Evolutionary conservation across 2,888 invertebrate species (phyloP).

Genomic region (Alloscopus bannaensis): DNA sequence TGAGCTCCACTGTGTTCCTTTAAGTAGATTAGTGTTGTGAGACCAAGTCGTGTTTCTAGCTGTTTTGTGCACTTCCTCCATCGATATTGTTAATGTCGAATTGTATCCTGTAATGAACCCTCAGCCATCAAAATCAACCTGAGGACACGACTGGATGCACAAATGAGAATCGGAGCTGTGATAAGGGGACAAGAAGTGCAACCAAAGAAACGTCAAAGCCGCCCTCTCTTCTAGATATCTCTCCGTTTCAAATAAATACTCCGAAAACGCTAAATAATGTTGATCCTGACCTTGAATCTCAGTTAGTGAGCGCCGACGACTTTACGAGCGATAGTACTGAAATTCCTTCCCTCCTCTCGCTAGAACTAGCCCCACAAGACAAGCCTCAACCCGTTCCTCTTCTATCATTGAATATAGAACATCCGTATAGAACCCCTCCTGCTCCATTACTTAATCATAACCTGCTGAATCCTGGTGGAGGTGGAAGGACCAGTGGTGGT

Average conservation of each 20-base stretch:
- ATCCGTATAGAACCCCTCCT: conserved; percentile 32
- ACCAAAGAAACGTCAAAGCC: conserved; percentile 44
- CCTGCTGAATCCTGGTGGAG: background rate
- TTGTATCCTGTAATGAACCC: conserved; percentile 65
- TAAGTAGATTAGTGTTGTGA: conserved; percentile 23
- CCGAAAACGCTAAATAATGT: conserved; percentile 15
- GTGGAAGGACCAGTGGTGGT: conserved; percentile 15
- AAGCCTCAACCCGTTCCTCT: conserved; percentile 46
- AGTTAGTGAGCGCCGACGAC: conserved; percentile 29
- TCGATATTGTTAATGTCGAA: conserved; percentile 66
- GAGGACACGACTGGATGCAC: conserved; percentile 38
- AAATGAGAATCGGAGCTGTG: conserved; percentile 52
- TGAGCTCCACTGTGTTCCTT: conserved; percentile 57
- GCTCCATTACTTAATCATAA: conserved; percentile 31
- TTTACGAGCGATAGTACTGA: conserved; percentile 20
- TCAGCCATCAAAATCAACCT: conserved; percentile 58
- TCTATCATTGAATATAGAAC: conserved; percentile 41
- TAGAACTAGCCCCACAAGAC: conserved; percentile 46
- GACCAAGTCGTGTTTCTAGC: conserved; percentile 55
- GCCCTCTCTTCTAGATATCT: conserved; percentile 56
- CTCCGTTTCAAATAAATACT: conserved; percentile 61
- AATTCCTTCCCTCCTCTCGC: conserved; percentile 53
- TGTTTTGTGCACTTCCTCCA: conserved; percentile 56
- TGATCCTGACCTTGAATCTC: conserved; percentile 28
- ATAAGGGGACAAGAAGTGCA: conserved; percentile 48